These are phyloP conservation scores for Cromileptes altivelis DNA, from an alignment of 2,113 vertebrate species.

Conservation along the genomic window DNA sequence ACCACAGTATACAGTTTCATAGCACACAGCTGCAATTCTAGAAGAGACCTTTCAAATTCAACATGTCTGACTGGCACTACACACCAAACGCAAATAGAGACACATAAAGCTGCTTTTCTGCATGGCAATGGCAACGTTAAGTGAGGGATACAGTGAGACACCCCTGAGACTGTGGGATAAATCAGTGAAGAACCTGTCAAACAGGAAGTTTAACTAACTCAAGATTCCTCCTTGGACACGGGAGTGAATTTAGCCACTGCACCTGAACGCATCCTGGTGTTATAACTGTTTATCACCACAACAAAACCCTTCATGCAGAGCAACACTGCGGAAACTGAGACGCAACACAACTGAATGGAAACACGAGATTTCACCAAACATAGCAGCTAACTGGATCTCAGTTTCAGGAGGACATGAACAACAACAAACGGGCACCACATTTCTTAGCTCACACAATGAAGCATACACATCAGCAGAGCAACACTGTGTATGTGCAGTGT, in stretches of 20 bases:
- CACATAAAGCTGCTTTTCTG: not conserved
- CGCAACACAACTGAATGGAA: not conserved
- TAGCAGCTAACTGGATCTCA: not conserved
- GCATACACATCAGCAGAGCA: not conserved
- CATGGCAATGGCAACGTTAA: not conserved
- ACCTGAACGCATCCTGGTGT: slow-evolving; percentile 2
- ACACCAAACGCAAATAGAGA: not conserved
- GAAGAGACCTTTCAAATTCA: too few species aligned
- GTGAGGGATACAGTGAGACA: not conserved
- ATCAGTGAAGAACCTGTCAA: not conserved
- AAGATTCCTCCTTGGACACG: too few species aligned
- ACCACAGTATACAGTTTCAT: too few species aligned
- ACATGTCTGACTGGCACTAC: not conserved
- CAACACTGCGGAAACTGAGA: not conserved
- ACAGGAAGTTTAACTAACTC: not conserved
- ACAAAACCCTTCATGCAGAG: not conserved
- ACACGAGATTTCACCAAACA: not conserved
- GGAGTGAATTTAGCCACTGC: not conserved
- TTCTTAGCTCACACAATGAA: slow-evolving; percentile 4
- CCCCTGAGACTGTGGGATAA: not conserved
- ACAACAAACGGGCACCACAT: not conserved
- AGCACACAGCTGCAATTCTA: too few species aligned
- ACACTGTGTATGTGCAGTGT: not conserved
- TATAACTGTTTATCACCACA: not conserved
- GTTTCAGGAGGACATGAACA: slow-evolving; percentile 4